phyloP scores from a whole-genome alignment of 2,113 vertebrate genomes.

The Petromus typicus region DNA sequence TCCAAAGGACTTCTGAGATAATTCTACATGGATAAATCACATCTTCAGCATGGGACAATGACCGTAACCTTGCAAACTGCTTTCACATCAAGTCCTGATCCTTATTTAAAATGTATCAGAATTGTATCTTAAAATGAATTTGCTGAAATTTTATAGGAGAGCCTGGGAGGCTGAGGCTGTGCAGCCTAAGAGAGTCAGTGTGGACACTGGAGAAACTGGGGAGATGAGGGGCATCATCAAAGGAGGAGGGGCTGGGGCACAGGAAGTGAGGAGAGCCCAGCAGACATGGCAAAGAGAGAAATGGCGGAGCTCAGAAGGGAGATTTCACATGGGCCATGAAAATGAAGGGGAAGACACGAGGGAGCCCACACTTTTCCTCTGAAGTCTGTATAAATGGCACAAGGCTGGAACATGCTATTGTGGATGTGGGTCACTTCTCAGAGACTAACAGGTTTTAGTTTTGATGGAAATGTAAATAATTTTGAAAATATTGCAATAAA shows the following conservation, averaged over 20 bases:
- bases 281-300: background rate
- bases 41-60: slow-evolving; percentile 66
- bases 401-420: background rate
- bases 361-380: background rate
- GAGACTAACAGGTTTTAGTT: background rate
- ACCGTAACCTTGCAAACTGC: slow-evolving; percentile 51
- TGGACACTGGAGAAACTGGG: background rate
- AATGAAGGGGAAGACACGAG: background rate
- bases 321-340: background rate
- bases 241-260: background rate
- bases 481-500: background rate
- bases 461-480: slow-evolving; percentile 26
- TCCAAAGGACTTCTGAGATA: slow-evolving; percentile 74
- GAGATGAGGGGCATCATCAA: background rate
- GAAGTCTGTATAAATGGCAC: background rate
- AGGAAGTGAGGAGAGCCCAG: background rate
- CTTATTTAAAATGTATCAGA: slow-evolving; percentile 62
- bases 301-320: slow-evolving; percentile 18
- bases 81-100: slow-evolving; percentile 65
- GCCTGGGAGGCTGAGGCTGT: background rate
- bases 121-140: slow-evolving; percentile 72
- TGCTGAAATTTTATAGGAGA: slow-evolving; percentile 23
- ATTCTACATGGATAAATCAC: slow-evolving; percentile 68
- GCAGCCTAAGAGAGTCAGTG: slow-evolving; percentile 12
- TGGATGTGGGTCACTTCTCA: background rate